These are phyloP conservation scores for Timema cristinae DNA, from an alignment of 2,888 invertebrate species.

Conservation along the genomic window DNA sequence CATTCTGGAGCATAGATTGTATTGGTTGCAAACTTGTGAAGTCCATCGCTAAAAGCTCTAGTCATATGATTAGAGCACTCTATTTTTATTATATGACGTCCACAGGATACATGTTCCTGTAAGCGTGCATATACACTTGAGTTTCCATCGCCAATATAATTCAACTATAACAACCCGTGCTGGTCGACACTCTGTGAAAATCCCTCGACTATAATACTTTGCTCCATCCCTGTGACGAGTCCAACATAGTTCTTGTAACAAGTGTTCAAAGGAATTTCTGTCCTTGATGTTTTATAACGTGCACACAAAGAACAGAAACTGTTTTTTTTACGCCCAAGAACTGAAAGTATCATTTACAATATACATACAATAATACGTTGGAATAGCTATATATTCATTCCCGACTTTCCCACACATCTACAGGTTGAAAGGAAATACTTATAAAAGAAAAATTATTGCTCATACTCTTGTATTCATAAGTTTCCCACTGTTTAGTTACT, in stretches of 20 bases:
- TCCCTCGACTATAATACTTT: slow-evolving; percentile 8
- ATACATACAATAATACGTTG: no score
- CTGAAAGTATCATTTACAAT: no score
- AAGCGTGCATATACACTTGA: not conserved
- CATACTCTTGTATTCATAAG: no score
- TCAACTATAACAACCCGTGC: not conserved
- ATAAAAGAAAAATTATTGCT: no score
- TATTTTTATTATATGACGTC: not conserved
- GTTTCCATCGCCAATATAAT: not conserved
- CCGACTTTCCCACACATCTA: no score
- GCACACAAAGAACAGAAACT: not conserved
- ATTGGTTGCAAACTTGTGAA: not conserved
- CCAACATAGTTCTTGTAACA: slow-evolving; percentile 5
- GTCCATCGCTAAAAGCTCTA: slow-evolving; percentile 5
- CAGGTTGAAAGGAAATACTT: no score
- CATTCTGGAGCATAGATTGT: not conserved
- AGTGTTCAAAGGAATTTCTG: not conserved
- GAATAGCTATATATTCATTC: no score
- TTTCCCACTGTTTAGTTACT: no score
- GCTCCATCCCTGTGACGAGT: not conserved
- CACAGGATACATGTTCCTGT: slow-evolving; percentile 1
- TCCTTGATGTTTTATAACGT: not conserved
- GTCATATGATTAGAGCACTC: not conserved
- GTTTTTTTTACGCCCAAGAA: no score
- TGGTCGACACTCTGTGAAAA: not conserved